These are phyloP conservation scores for Pinctada fucata DNA, from an alignment of 2,888 invertebrate genomes.

Conservation along the genomic window DNA sequence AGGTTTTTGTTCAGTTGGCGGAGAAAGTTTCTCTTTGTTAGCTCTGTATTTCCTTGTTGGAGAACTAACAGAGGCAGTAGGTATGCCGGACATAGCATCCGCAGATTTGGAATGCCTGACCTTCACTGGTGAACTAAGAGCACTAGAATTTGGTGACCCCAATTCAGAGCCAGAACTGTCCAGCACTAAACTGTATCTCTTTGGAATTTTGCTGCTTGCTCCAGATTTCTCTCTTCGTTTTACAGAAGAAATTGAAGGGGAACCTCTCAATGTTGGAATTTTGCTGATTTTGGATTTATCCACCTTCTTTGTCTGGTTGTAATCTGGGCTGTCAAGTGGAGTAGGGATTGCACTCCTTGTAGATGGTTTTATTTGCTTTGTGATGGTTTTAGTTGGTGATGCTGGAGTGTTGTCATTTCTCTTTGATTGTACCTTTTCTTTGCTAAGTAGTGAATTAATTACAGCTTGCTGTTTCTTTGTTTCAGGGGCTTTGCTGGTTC, in stretches of 20 bases:
- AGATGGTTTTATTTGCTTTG: not conserved
- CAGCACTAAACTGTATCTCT: constrained; percentile 20
- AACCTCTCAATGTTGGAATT: constrained; percentile 12
- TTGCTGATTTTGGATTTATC: constrained; percentile 14
- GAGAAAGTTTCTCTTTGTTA: constrained; percentile 3
- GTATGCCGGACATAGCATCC: not conserved
- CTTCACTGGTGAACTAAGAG: constrained; percentile 15
- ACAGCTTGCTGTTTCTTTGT: not conserved
- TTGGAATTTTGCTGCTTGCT: constrained; percentile 10
- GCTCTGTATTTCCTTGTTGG: constrained; percentile 10
- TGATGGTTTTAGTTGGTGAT: not conserved
- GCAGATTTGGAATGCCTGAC: constrained; percentile 23
- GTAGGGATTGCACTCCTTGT: too few species aligned
- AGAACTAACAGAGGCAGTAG: constrained; percentile 6
- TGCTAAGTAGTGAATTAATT: not conserved
- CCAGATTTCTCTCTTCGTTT: constrained; percentile 3
- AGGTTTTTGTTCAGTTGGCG: not conserved
- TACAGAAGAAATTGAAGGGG: not conserved
- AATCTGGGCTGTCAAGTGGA: not conserved
- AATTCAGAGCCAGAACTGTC: constrained; percentile 16
- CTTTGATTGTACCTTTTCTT: not conserved
- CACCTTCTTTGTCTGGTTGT: constrained; percentile 1
- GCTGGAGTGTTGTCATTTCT: not conserved
- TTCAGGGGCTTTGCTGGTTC: not conserved
- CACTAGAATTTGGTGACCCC: constrained; percentile 13